Base-by-base conservation (phyloP, 1,140 invertebrate species). In the Pachypsylla venusta region DNA sequence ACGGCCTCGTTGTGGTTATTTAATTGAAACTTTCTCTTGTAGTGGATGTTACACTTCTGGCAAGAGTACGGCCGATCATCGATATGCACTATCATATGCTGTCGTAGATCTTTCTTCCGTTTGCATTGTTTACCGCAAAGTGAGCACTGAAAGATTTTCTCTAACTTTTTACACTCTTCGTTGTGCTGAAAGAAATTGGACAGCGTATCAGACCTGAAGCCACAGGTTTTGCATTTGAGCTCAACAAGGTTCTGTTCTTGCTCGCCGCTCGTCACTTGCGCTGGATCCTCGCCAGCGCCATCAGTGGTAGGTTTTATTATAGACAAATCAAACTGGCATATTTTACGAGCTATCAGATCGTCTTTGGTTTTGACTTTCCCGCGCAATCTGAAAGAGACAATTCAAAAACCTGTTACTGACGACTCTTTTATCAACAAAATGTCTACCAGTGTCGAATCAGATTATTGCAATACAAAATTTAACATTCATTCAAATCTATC, bases 21-120 rank as follows among this genome's bases (percentile, higher is more conserved):
- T 1, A 59, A 25, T 48, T 59, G 57, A 22, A 48, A 48, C 22
- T 25, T 12, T 19, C 40, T n/a, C 39, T 68, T 93, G 57, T 71
- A 73, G 20, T 60, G 64, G 22, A 73, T 93, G 61, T 89, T 85
- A 68, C 92, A 96, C 58, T 94, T 81, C 0, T 82, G 77, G 70
- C 92, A 96, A 27, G 85, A 76, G 64, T 92, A 90, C 1, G 86
- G 85, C 61, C 87, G 83, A 20, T 88, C 77, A 19, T 91, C 90
- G 26, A 79, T 79, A 54, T 67, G 66, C 57, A 89, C 89, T 62
- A 85, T 81, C 59, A 95, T 79, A 73, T 96, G 88, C 60, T 87
- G 83, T 61, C 81, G 81, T 59, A 90, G 16, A 48, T 48, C 42
- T 48, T 48, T 48, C 42, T n/a, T 48, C n/a, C 5, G 5, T 5